These are phyloP conservation scores for Engystomops pustulosus DNA, from an alignment of 2,113 vertebrate genomes.

Conservation along the genomic window DNA sequence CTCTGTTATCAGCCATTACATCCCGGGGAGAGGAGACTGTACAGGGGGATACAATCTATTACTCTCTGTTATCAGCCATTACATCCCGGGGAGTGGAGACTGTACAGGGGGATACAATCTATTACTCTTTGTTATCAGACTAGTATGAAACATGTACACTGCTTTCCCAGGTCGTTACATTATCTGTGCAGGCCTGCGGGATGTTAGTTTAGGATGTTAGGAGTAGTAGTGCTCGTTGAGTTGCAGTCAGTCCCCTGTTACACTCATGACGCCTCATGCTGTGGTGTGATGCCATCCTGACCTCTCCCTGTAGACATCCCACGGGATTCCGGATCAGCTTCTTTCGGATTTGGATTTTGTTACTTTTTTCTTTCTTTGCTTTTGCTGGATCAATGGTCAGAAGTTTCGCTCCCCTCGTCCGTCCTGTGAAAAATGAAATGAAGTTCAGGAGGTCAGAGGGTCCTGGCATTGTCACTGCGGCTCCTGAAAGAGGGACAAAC, in stretches of 20 bases:
- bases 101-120: too few species aligned
- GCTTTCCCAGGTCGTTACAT: too few species aligned
- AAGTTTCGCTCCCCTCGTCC: background rate
- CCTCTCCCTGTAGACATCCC: background rate
- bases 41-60: too few species aligned
- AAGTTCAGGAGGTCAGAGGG: constrained; percentile 5
- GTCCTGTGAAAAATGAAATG: constrained; percentile 32
- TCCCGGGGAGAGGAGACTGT: too few species aligned
- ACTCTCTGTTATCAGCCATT: too few species aligned
- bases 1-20: too few species aligned
- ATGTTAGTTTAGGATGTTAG: too few species aligned
- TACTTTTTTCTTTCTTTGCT: background rate
- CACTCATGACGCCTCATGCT: background rate
- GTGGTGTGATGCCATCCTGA: background rate
- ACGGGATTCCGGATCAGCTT: background rate
- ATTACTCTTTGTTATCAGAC: too few species aligned
- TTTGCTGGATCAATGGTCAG: constrained; percentile 7
- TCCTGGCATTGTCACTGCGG: background rate
- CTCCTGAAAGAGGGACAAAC: background rate
- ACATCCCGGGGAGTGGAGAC: too few species aligned
- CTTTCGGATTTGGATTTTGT: background rate
- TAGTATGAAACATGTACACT: too few species aligned
- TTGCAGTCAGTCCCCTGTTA: background rate
- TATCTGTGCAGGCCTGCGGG: too few species aligned
- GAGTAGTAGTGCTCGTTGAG: too few species aligned